Evolutionary conservation across 2,113 vertebrate genomes (phyloP).

Genomic region (Dissostichus mawsoni): DNA sequence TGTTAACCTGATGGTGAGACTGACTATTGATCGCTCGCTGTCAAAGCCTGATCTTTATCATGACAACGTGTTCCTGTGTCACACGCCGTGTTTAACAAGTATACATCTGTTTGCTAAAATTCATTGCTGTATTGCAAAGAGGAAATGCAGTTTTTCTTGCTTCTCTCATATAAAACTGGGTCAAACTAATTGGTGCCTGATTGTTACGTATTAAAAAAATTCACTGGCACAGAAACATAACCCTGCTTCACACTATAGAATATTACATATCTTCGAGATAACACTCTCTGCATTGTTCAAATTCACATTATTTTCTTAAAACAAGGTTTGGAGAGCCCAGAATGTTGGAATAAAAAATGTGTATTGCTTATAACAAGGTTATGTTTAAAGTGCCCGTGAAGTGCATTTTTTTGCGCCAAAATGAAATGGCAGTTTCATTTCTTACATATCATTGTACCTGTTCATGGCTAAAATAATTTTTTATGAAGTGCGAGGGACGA

Average conservation of each 20-base stretch:
- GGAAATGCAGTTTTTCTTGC: neutral
- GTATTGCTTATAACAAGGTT: slow-evolving; percentile 1
- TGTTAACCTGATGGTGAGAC: neutral
- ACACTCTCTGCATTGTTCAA: slow-evolving; percentile 26
- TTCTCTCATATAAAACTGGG: slow-evolving; percentile 50
- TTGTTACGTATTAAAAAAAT: slow-evolving; percentile 48
- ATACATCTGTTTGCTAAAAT: neutral
- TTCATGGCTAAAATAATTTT: too few species aligned
- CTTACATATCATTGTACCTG: too few species aligned
- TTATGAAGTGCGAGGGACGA: too few species aligned
- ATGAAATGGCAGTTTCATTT: too few species aligned
- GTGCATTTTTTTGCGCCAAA: too few species aligned
- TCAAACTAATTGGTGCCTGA: slow-evolving; percentile 59
- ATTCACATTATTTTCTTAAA: slow-evolving; percentile 40
- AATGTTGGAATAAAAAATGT: slow-evolving; percentile 9
- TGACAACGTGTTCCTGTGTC: neutral
- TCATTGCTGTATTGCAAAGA: neutral
- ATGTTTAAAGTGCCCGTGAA: too few species aligned
- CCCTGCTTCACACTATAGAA: slow-evolving; percentile 33
- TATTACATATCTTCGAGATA: slow-evolving; percentile 33
- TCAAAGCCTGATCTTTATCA: neutral
- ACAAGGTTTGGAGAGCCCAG: neutral
- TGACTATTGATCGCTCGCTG: neutral
- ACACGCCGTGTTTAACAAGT: neutral
- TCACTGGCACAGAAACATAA: slow-evolving; percentile 37